Conservation (phyloP, 1,140 invertebrate genomes). For the Nomia melanderi region DNA sequence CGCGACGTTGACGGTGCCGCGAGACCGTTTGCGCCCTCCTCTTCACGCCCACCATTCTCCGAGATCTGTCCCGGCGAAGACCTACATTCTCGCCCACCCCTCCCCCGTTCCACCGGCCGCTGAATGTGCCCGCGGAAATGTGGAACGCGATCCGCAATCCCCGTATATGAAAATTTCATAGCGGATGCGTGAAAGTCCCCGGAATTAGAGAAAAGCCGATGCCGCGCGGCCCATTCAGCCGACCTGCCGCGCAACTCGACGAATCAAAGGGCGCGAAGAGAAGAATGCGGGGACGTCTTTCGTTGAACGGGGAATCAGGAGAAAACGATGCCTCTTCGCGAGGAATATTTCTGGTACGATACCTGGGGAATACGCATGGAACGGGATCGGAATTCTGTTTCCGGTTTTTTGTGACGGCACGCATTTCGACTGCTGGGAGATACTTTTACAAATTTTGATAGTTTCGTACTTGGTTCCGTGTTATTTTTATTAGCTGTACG, state of each 20-base stretch:
- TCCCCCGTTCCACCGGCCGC: constrained; percentile 9
- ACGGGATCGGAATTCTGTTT: too few relatives aligned
- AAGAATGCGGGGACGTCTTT: constrained; percentile 2
- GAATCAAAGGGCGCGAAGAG: constrained; percentile 17
- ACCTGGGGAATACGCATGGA: too few relatives aligned
- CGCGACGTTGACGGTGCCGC: constrained; percentile 20
- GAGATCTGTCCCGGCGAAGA: background rate
- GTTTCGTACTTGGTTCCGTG: too few relatives aligned
- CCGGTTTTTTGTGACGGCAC: too few relatives aligned
- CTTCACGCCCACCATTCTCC: background rate
- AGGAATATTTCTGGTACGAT: background rate
- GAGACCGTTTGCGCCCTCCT: constrained; percentile 40
- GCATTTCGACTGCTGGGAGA: too few relatives aligned
- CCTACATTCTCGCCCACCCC: constrained; percentile 15
- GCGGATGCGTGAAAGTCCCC: constrained; percentile 15
- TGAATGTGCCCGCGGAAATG: constrained; percentile 34
- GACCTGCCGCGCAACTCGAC: background rate
- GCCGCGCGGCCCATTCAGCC: constrained; percentile 17
- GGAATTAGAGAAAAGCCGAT: constrained; percentile 34
- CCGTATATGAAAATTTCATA: constrained; percentile 48
- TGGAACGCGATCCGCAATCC: constrained; percentile 43
- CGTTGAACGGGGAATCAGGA: background rate
- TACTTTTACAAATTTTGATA: too few relatives aligned
- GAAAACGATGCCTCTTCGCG: background rate
- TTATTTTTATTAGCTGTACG: too few relatives aligned